Conservation (phyloP, 2,113 vertebrate species). For the Macroglossus sobrinus region DNA sequence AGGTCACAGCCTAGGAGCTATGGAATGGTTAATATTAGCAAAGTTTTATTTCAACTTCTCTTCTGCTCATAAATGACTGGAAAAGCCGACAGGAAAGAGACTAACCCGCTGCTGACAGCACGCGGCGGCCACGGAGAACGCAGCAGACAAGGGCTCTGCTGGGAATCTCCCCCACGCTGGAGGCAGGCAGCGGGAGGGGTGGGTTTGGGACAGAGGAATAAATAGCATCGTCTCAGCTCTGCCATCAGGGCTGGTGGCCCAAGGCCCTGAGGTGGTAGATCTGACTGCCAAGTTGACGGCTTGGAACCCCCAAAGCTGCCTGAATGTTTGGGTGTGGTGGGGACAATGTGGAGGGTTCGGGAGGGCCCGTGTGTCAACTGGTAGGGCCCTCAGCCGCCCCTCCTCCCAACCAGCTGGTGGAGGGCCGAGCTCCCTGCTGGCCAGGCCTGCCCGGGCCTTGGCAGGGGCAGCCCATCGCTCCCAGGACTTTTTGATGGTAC, state of each 20-base stretch:
- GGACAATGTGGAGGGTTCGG: not conserved
- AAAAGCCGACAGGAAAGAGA: constrained; percentile 5
- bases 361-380: not conserved
- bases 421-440: not conserved
- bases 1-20: not conserved
- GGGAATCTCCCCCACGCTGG: accelerated
- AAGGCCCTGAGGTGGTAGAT: accelerated
- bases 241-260: not conserved
- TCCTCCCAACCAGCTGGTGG: not conserved
- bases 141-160: not conserved
- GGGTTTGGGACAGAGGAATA: not conserved
- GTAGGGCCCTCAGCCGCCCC: not conserved
- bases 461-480: too few relatives aligned
- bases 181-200: not conserved
- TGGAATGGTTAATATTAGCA: not conserved
- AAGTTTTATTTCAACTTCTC: constrained; percentile 59
- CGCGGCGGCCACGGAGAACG: not conserved
- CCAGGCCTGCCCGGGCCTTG: not conserved
- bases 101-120: not conserved
- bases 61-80: constrained; percentile 55
- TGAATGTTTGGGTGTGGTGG: accelerated
- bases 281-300: not conserved
- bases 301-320: not conserved
- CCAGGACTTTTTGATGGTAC: not conserved
- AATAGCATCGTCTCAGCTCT: not conserved